These are phyloP conservation scores for Sarcophaga rosellei DNA, from an alignment of 2,888 invertebrate species.

Conservation along the genomic window DNA sequence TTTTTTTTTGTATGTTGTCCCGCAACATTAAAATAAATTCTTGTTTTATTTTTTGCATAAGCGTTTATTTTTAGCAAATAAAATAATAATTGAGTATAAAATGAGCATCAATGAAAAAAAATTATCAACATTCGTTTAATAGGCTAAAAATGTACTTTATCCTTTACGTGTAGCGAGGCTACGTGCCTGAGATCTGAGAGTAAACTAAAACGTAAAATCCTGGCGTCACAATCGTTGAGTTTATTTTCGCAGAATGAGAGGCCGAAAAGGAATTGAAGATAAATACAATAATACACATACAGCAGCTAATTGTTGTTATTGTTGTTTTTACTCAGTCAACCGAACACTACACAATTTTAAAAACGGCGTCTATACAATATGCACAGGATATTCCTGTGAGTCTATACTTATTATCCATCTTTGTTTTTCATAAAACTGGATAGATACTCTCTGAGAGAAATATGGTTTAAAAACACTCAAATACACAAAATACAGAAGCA, in stretches of 20 bases:
- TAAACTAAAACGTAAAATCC: slow-evolving; percentile 74
- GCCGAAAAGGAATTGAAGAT: slow-evolving; percentile 35
- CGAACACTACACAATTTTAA: not conserved
- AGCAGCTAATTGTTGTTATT: not conserved
- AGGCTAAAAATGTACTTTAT: slow-evolving; percentile 18
- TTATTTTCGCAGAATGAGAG: slow-evolving; percentile 6
- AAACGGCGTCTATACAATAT: not conserved
- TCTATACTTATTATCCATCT: not conserved
- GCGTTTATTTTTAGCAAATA: not conserved
- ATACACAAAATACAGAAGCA: not conserved
- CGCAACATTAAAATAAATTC: slow-evolving; percentile 57
- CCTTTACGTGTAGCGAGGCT: slow-evolving; percentile 64
- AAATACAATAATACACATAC: slow-evolving; percentile 39
- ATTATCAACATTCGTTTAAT: slow-evolving; percentile 51
- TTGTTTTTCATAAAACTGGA: not conserved
- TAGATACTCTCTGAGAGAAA: not conserved
- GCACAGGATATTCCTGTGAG: not conserved
- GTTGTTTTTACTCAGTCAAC: not conserved
- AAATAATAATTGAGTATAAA: slow-evolving; percentile 14
- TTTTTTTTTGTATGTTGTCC: slow-evolving; percentile 57
- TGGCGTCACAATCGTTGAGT: slow-evolving; percentile 55
- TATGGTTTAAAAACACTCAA: not conserved
- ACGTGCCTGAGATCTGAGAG: slow-evolving; percentile 78
- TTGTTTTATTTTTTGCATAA: not conserved
- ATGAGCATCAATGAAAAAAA: slow-evolving; percentile 58